These are phyloP conservation scores for Chlorops oryzae DNA, from an alignment of 1,140 invertebrate species.

Conservation along the genomic window DNA sequence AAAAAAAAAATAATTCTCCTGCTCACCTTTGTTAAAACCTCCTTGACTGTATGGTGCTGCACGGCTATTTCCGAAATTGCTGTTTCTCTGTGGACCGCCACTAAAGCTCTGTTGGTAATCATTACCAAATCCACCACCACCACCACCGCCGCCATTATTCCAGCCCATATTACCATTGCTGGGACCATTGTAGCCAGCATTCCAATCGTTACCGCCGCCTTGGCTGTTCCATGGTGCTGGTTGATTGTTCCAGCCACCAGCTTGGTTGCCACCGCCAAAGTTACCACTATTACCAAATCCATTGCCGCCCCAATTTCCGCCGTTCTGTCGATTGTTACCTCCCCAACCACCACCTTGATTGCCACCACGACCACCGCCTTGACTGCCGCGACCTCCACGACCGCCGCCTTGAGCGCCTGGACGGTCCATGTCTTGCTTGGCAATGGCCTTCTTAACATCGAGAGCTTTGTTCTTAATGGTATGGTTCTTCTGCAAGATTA, in stretches of 20 bases:
- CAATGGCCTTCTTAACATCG: conserved; percentile 75
- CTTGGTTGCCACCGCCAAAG: conserved; percentile 31
- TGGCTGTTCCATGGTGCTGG: conserved; percentile 36
- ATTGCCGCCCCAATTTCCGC: conserved; percentile 47
- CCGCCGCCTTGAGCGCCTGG: conserved; percentile 36
- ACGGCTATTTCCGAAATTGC: conserved; percentile 55
- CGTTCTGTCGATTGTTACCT: conserved; percentile 41
- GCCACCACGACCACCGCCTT: conserved; percentile 30
- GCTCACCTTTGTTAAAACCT: conserved; percentile 37
- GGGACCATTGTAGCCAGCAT: conserved; percentile 33
- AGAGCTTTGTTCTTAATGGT: conserved; percentile 68
- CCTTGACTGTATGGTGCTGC: conserved; percentile 53
- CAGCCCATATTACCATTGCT: conserved; percentile 46
- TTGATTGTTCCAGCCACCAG: conserved; percentile 35
- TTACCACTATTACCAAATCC: conserved; percentile 48
- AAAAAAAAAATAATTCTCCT: neutral
- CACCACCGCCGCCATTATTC: conserved; percentile 46
- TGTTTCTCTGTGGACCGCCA: conserved; percentile 62
- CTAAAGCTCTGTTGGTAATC: conserved; percentile 70
- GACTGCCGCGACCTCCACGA: conserved; percentile 23
- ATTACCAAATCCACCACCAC: conserved; percentile 56
- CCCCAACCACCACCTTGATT: conserved; percentile 33
- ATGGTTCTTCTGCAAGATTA: conserved; percentile 72
- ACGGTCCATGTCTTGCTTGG: conserved; percentile 64
- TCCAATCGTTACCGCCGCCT: conserved; percentile 17